A percentile compares a stretch with the other conserved stretches of the same genome.
phyloP scores from a whole-genome alignment of 2,113 vertebrate species.

The Garra rufa region DNA sequence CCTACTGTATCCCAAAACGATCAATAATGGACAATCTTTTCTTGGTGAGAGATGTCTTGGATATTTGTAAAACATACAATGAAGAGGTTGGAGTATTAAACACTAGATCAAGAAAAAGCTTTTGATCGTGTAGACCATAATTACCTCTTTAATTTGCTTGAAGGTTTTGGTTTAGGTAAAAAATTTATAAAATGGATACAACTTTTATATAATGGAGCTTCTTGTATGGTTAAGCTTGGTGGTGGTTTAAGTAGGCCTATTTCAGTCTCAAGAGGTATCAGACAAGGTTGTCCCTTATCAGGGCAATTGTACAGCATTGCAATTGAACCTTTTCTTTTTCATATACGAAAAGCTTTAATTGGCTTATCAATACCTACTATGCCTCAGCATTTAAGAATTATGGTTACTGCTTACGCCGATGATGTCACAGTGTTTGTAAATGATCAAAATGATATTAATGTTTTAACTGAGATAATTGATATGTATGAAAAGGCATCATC shows the following conservation, averaged over 20 bases:
- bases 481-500: no score
- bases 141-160: neutral
- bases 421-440: no score
- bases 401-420: neutral
- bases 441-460: no score
- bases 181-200: neutral
- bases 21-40: neutral
- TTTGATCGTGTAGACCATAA: neutral
- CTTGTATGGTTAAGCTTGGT: conserved; percentile 14
- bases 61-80: neutral
- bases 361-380: neutral
- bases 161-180: neutral
- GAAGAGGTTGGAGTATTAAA: neutral
- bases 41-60: neutral
- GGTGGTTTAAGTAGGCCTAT: neutral
- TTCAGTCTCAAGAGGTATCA: neutral
- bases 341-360: neutral
- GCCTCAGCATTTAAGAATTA: neutral
- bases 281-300: neutral
- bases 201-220: neutral
- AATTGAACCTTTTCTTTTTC: neutral
- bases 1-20: neutral
- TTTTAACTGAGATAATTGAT: no score
- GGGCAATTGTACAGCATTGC: conserved; percentile 13
- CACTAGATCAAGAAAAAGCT: neutral